Evolutionary conservation across 2,113 vertebrate species (phyloP).

Genomic region (Daboia siamensis): DNA sequence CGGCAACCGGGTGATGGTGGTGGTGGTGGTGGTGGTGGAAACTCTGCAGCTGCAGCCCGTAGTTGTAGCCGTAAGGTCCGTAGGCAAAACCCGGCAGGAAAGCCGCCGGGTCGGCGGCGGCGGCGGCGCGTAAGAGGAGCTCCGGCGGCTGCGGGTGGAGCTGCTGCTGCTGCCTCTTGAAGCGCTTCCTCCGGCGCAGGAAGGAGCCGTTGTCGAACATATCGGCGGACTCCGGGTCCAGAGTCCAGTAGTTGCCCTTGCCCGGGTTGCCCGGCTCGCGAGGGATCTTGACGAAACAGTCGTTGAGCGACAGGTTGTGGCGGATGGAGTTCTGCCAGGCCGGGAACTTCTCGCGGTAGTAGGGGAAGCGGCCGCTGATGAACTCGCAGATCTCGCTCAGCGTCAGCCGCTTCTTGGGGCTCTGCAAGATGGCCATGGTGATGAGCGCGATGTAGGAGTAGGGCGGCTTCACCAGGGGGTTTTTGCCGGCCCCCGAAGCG

Average conservation of each 20-base stretch:
- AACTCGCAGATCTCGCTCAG: constrained; percentile 97
- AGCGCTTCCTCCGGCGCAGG: constrained; percentile 88
- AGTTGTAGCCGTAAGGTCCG: constrained; percentile 93
- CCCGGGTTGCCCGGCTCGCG: constrained; percentile 87
- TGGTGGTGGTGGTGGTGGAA: constrained; percentile 68
- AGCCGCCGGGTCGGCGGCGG: constrained; percentile 75
- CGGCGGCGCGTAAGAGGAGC: constrained; percentile 73
- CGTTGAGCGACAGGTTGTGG: constrained; percentile 90
- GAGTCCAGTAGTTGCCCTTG: constrained; percentile 95
- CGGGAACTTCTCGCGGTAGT: constrained; percentile 93
- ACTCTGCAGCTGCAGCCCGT: constrained; percentile 90
- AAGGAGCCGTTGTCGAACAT: constrained; percentile 96
- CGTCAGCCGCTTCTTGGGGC: constrained; percentile 91
- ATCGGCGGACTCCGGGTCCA: constrained; percentile 92
- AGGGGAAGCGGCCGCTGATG: constrained; percentile 93
- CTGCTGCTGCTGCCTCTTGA: constrained; percentile 86
- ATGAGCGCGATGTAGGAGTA: constrained; percentile 96
- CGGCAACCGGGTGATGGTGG: constrained; percentile 25
- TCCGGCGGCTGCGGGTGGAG: constrained; percentile 75
- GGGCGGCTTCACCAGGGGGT: constrained; percentile 88
- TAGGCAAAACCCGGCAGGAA: constrained; percentile 93
- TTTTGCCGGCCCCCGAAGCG: constrained; percentile 59
- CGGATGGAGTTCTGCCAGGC: constrained; percentile 94
- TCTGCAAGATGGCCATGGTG: constrained; percentile 96
- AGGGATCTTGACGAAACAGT: constrained; percentile 93